Evolutionary conservation across 2,888 invertebrate genomes (phyloP), one percentile per base, ranked within the genome.

Genomic region (Andrena hattorfiana): DNA sequence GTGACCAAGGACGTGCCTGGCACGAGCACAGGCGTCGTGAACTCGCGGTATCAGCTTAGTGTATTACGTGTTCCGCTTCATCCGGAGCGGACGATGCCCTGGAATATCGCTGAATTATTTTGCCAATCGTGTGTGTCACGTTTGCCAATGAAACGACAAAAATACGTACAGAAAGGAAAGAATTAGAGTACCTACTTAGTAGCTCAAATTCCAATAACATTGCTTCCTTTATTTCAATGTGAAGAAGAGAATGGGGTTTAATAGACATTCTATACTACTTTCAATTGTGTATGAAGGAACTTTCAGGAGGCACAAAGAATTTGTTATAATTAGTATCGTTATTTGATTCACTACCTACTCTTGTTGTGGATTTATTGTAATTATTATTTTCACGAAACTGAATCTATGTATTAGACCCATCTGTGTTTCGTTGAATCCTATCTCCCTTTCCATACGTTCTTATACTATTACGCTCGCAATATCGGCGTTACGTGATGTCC

Each of bases 1-100:
- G 87, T 85, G 89, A 86, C 80, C 86, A 73, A 69, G 59, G 83
- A 75, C 70, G 89, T 89, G 79, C 89, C 85, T 85, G 85, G 88
- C 66, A 89, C 89, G 81, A 75, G 60, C 71, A 60, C 78, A 70
- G 66, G 72, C 80, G 77, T 84, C 84, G 73, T 23, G 70, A 82
- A 80, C 66, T 70, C 73, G 79, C 78, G 83, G 76, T 63, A 83
- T 81, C 73, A 85, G 83, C 56, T 76, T 71, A 64, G 42, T 81
- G 77, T 87, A 84, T 87, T 80, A 73, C 72, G 75, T 78, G 81
- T 81, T 77, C 35, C 56, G 26, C 42, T 51, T 49, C 35, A 51
- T 78, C 73, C 77, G 62, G 69, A 59, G 49, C 62, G 60, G 62
- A 49, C 56, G 23, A 35, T 42, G 64, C 10, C 16, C 63, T 59